A percentile compares a stretch with the other conserved stretches of the same genome.
phyloP scores from a whole-genome alignment of 2,797 vertebrate genomes.

The Chanos chanos region DNA sequence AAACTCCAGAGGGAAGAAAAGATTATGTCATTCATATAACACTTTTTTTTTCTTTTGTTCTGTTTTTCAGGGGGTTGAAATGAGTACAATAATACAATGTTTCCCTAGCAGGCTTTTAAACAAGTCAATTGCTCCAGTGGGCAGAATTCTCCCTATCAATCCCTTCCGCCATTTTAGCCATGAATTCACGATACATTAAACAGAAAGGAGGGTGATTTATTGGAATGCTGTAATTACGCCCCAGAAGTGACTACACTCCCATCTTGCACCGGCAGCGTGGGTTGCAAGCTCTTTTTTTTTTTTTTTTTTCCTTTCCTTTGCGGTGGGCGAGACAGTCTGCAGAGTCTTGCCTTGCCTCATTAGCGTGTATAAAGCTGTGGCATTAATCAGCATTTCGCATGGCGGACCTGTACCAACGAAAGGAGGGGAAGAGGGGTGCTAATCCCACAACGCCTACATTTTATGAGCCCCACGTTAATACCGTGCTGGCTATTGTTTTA shows the following conservation, averaged over 20 bases:
- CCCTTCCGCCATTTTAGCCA: constrained; percentile 36
- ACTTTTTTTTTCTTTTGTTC: no score
- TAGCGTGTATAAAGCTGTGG: constrained; percentile 30
- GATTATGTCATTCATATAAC: no score
- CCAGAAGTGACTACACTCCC: constrained; percentile 1
- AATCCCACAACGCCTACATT: neutral
- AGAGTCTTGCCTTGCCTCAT: constrained; percentile 35
- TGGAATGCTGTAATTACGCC: constrained; percentile 41
- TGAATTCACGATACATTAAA: constrained; percentile 46
- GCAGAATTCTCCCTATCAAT: constrained; percentile 34
- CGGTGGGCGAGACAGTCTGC: no score
- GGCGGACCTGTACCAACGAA: neutral
- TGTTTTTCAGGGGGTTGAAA: no score
- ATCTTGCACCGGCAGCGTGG: no score
- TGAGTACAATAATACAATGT: no score
- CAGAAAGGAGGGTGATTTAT: constrained; percentile 50
- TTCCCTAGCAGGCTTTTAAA: no score
- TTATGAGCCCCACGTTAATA: neutral
- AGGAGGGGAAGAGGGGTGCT: constrained; percentile 1
- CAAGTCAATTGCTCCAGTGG: constrained; percentile 16
- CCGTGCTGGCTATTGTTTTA: no score
- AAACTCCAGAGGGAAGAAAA: no score
- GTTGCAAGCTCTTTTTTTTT: no score
- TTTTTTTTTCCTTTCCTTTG: no score
- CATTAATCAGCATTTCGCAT: constrained; percentile 40